phyloP scores from a whole-genome alignment of 2,888 invertebrate genomes.

The Herminia tarsipennalis region DNA sequence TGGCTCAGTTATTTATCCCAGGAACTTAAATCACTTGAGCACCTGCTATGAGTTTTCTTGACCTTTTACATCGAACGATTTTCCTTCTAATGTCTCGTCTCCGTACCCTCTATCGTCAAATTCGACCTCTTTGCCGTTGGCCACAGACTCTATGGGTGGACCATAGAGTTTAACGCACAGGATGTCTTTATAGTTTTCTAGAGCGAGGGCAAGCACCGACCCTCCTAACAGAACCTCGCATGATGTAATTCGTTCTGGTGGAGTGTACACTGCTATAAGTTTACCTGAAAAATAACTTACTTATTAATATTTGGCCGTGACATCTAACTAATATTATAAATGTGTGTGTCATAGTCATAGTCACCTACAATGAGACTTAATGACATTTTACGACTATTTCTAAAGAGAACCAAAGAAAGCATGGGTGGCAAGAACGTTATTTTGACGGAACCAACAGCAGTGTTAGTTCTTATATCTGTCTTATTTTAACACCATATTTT shows the following conservation, averaged over 20 bases:
- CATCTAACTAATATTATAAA: no score
- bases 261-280: slow-evolving; percentile 92
- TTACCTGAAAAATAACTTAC: slow-evolving; percentile 88
- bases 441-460: no score
- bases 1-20: slow-evolving; percentile 24
- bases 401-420: no score
- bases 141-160: slow-evolving; percentile 66
- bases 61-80: slow-evolving; percentile 83
- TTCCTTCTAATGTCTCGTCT: slow-evolving; percentile 59
- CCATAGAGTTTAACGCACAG: slow-evolving; percentile 87
- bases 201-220: slow-evolving; percentile 88
- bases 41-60: slow-evolving; percentile 68
- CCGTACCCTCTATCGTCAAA: slow-evolving; percentile 83
- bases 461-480: no score
- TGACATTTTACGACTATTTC: no score
- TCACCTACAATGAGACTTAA: no score
- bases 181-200: slow-evolving; percentile 88
- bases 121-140: slow-evolving; percentile 73
- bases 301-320: no score
- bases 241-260: slow-evolving; percentile 89
- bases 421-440: no score
- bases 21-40: slow-evolving; percentile 10
- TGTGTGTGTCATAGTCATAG: no score
- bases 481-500: no score
- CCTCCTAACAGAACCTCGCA: slow-evolving; percentile 92